phyloP scores from a whole-genome alignment of 2,797 vertebrate genomes.

The Florisuga fusca region DNA sequence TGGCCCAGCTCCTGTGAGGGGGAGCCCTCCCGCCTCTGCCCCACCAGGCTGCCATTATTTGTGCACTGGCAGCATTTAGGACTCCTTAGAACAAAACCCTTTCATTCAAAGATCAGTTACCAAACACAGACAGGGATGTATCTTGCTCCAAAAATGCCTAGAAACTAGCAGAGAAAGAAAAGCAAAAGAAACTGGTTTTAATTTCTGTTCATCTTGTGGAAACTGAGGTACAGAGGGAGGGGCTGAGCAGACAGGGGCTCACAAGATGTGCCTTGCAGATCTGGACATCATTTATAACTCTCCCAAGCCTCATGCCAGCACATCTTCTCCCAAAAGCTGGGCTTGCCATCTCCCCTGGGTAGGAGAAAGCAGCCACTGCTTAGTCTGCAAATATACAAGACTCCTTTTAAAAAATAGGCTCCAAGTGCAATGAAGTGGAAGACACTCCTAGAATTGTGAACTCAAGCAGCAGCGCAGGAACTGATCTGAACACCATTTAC shows the following conservation, averaged over 20 bases:
- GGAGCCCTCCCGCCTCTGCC: neutral
- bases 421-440: neutral
- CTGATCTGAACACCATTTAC: neutral
- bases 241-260: neutral
- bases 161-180: neutral
- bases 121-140: neutral
- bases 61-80: neutral
- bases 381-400: neutral
- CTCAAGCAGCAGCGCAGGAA: neutral
- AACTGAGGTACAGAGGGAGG: neutral
- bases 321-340: neutral
- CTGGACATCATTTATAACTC: neutral
- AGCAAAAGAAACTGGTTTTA: neutral
- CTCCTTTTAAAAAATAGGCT: neutral
- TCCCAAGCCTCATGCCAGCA: neutral
- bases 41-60: neutral
- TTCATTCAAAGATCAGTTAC: constrained; percentile 16
- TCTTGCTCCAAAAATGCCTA: neutral
- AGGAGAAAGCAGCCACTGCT: neutral
- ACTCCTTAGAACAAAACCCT: neutral
- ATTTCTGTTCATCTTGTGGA: neutral
- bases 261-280: neutral
- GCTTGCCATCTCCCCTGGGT: neutral
- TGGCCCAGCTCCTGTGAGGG: neutral
- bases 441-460: neutral